These are phyloP conservation scores for cattle (Bos taurus) DNA, from an alignment of 2,113 vertebrate genomes.

Conservation along the genomic window ARS-UCD2.0 NC_037328.1:64435001-64435500, in stretches of 20 bases:
- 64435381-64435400: not conserved
- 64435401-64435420: not conserved
- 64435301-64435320: not conserved
- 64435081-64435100: not conserved
- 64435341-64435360: not conserved
- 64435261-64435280: not conserved
- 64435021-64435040: not conserved
- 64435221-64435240: not conserved
- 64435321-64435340: not conserved
- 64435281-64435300: not conserved
- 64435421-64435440: not conserved
- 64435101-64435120: not conserved
- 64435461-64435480: not conserved
- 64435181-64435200: rapidly evolving
- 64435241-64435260: not conserved
- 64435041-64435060: not conserved
- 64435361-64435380: not conserved
- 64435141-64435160: not conserved
- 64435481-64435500: not conserved
- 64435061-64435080: not conserved
- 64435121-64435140: not conserved
- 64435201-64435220: not conserved
- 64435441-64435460: not conserved
- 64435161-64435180: not conserved
- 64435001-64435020: not conserved